A percentile compares a stretch with the other conserved stretches of the same genome.
phyloP scores from a whole-genome alignment of 2,113 vertebrate genomes.

The Brachypodius melanocephalos region DNA sequence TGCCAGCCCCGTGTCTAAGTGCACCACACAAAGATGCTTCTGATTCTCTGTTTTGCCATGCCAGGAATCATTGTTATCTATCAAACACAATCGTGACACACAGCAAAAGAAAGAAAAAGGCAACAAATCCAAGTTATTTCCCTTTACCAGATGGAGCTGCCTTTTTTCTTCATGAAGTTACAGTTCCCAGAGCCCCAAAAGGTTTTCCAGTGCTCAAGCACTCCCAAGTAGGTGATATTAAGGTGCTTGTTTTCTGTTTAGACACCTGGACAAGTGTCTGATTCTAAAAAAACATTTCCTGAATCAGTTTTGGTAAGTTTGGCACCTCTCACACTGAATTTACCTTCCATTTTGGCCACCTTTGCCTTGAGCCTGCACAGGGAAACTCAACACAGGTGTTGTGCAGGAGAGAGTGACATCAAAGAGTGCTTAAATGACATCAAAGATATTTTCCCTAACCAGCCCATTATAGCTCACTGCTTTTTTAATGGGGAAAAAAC shows the following conservation, averaged over 20 bases:
- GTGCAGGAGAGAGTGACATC: not conserved
- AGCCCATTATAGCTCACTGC: not conserved
- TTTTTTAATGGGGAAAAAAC: not conserved
- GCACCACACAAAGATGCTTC: not conserved
- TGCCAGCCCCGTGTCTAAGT: not conserved
- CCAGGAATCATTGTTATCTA: not conserved
- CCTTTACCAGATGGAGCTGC: not conserved
- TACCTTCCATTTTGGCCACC: not conserved
- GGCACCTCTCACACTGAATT: not conserved
- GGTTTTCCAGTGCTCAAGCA: not conserved
- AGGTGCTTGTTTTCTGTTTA: not conserved
- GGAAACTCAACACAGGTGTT: not conserved
- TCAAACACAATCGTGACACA: not conserved
- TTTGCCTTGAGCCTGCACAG: not conserved
- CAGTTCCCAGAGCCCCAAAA: not conserved
- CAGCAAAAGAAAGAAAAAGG: not conserved
- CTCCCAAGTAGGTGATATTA: not conserved
- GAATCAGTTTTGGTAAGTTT: not conserved
- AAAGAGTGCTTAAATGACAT: not conserved
- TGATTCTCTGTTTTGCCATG: not conserved
- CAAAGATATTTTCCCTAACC: not conserved
- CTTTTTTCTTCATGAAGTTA: not conserved
- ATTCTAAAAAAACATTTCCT: rapidly evolving
- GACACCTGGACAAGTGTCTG: not conserved
- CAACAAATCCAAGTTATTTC: not conserved